Base-by-base conservation (phyloP, 2,888 invertebrate genomes). In the Thera obeliscata region DNA sequence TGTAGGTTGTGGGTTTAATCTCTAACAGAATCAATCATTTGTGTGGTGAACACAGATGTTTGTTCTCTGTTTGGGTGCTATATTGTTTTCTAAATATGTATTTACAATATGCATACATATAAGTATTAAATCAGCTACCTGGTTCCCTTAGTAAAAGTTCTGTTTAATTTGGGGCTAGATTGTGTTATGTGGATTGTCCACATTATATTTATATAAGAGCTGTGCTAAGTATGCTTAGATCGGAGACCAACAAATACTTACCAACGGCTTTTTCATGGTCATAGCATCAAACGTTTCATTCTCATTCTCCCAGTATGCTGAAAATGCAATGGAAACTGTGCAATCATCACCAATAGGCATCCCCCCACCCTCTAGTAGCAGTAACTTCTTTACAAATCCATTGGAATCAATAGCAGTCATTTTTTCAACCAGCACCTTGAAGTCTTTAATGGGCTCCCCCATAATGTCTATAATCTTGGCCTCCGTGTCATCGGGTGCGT, bases 231-330 rank as follows among this genome's bases (percentile, higher is more conserved):
- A n/a, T n/a, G n/a, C n/a, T n/a, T n/a, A n/a, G n/a, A n/a, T n/a
- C n/a, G n/a, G n/a, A n/a, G n/a, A n/a, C n/a, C 8, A 22, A 22
- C 1, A 56, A 43, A 43, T 7, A 62, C 80, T 81, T 77, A 91
- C 89, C 71, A 95, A 87, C 56, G 90, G 93, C 64, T 93, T 94
- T 35, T 94, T 87, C 22, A 94, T 78, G 69, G 94, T 94, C 6
- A 95, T 95, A 0, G 96, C 95, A 88, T 97, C 97, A 89, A 96
- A 97, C 0, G 98, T 97, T 71, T 96, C 95, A 65, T 94, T 94
- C 50, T 94, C 90, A 77, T 95, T 94, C 86, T 98, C 97, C 76
- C 96, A 91, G 79, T 95, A 97, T 1, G 95, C 96, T 75, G 96
- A 95, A 83, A 96, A 97, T 69, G 96, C 94, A 11, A 97, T 86